Conservation (phyloP, 1,140 invertebrate genomes). For the Bilobella aurantiaca region DNA sequence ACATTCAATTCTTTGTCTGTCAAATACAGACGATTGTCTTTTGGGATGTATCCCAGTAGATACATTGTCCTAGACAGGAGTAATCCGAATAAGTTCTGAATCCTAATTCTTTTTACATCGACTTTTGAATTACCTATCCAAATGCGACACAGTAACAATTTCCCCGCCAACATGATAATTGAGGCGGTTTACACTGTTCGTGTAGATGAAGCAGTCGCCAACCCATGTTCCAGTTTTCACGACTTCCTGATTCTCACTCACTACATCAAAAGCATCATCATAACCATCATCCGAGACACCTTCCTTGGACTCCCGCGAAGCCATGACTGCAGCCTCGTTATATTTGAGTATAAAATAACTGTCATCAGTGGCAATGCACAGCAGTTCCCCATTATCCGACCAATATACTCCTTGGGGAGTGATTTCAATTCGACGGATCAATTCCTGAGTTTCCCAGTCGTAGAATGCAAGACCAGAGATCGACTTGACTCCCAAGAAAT, state of each 20-base stretch:
- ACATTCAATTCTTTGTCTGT: conserved; percentile 97
- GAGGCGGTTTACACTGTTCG: conserved; percentile 90
- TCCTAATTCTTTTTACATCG: neutral
- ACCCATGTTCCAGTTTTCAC: conserved; percentile 97
- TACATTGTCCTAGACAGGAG: conserved; percentile 55
- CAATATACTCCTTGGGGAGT: conserved; percentile 88
- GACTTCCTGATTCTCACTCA: conserved; percentile 78
- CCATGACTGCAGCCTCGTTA: conserved; percentile 62
- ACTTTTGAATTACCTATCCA: conserved; percentile 66
- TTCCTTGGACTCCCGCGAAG: conserved; percentile 61
- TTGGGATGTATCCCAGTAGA: conserved; percentile 91
- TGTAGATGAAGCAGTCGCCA: conserved; percentile 99
- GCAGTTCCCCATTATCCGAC: conserved; percentile 90
- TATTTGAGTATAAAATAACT: conserved; percentile 92
- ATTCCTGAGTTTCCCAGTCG: conserved; percentile 89
- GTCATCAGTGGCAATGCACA: conserved; percentile 90
- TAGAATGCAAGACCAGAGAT: conserved; percentile 88
- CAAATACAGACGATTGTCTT: conserved; percentile 91
- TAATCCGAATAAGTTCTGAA: neutral
- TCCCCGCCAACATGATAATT: conserved; percentile 99
- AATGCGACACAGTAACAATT: conserved; percentile 93
- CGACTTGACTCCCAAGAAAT: conserved; percentile 85
- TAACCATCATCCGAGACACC: conserved; percentile 83
- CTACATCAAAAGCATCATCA: conserved; percentile 91
- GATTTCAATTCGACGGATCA: conserved; percentile 91